phyloP scores from a whole-genome alignment of 2,797 vertebrate genomes.

The Podarcis siculus region DNA sequence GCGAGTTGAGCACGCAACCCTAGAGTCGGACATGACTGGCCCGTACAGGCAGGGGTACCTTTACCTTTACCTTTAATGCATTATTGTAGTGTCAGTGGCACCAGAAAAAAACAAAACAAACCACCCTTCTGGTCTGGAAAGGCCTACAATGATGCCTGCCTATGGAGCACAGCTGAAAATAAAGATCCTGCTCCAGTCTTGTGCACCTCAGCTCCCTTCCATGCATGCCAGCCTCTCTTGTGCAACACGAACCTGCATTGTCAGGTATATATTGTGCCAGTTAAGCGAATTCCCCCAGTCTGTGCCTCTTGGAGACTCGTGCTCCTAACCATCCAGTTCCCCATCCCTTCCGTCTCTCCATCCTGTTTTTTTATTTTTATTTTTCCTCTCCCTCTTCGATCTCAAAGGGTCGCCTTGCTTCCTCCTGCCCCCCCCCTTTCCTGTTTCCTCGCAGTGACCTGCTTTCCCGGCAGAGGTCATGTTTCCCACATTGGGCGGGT shows the following conservation, averaged over 20 bases:
- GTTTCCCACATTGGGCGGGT: background rate
- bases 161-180: background rate
- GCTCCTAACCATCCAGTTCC: background rate
- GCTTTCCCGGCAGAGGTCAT: slow-evolving; percentile 33
- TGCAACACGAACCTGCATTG: background rate
- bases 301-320: background rate
- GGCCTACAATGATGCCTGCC: background rate
- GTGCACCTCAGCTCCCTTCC: background rate
- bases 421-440: background rate
- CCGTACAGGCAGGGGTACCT: too few species aligned
- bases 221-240: background rate
- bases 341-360: background rate
- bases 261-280: background rate
- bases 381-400: background rate
- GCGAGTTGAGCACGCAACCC: too few species aligned
- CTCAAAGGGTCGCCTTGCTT: background rate
- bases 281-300: background rate
- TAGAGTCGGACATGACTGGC: too few species aligned
- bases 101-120: too few species aligned
- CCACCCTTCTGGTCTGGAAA: too few species aligned
- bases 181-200: background rate
- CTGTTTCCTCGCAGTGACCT: slow-evolving; percentile 4
- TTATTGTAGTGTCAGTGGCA: too few species aligned
- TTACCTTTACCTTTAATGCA: too few species aligned
- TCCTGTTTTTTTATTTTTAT: background rate